Conservation (phyloP, 2,797 vertebrate genomes). For the Chaunax sp. region DNA sequence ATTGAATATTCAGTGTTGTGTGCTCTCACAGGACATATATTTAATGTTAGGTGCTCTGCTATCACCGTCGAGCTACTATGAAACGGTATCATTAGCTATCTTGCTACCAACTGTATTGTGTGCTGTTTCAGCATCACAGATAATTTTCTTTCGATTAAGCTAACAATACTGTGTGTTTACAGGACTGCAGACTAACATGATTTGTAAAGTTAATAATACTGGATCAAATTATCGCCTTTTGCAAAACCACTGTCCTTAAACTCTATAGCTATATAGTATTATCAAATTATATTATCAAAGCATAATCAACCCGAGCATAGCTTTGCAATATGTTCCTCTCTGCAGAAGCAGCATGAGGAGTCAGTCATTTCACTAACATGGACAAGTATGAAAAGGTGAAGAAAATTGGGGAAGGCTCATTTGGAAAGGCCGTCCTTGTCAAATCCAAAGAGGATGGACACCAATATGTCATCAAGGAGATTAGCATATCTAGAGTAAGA, state of each 20-base stretch:
- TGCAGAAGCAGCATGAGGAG: conserved; percentile 74
- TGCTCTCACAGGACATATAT: not conserved
- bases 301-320: not conserved
- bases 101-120: conserved; percentile 32
- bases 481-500: conserved; percentile 94
- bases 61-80: conserved; percentile 7
- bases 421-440: conserved; percentile 96
- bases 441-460: conserved; percentile 90
- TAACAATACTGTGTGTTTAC: not conserved
- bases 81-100: conserved; percentile 46
- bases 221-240: not conserved
- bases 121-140: conserved; percentile 44
- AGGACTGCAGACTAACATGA: not conserved
- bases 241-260: not conserved
- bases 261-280: not conserved
- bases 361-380: conserved; percentile 82
- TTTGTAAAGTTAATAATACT: not conserved
- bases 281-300: conserved; percentile 2
- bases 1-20: not conserved
- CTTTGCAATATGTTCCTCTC: conserved; percentile 1
- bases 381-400: conserved; percentile 94
- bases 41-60: not conserved
- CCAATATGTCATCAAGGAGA: conserved; percentile 99
- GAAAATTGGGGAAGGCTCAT: conserved; percentile 98
- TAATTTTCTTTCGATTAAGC: not conserved